These are phyloP conservation scores for Drosophila niveifrons DNA, from an alignment of 2,888 invertebrate species.

Conservation along the genomic window DNA sequence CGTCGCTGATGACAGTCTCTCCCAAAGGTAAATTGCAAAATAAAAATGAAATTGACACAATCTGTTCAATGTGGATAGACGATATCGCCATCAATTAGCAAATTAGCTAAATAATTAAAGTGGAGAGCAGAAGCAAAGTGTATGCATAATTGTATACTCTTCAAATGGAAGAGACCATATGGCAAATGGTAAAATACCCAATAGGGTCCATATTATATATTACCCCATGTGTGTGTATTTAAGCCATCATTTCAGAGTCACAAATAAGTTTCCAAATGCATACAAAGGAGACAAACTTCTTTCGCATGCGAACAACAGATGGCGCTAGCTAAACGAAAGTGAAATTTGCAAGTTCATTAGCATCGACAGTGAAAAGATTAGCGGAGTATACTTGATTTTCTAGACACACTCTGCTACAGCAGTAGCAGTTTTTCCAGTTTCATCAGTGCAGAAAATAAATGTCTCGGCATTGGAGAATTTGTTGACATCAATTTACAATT, in stretches of 20 bases:
- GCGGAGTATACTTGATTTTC: neutral
- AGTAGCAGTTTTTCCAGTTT: neutral
- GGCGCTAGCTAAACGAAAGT: neutral
- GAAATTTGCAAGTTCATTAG: neutral
- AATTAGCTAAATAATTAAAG: no score
- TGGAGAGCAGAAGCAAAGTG: no score
- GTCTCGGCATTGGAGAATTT: neutral
- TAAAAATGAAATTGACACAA: no score
- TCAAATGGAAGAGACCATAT: neutral
- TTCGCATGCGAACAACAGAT: neutral
- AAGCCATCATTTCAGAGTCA: no score
- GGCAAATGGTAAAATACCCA: neutral
- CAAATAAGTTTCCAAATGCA: neutral
- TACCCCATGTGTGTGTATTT: no score
- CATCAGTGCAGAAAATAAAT: neutral
- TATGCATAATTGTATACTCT: no score
- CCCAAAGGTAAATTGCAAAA: constrained; percentile 21
- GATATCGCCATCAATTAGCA: no score
- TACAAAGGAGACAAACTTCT: neutral
- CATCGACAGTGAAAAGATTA: constrained; percentile 1
- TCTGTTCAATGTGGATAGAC: no score
- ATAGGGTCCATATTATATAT: neutral
- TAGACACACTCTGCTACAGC: neutral
- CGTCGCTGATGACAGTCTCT: neutral
- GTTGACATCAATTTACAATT: no score